These are phyloP conservation scores for Sebastes fasciatus DNA, from an alignment of 2,113 vertebrate species.

Conservation along the genomic window DNA sequence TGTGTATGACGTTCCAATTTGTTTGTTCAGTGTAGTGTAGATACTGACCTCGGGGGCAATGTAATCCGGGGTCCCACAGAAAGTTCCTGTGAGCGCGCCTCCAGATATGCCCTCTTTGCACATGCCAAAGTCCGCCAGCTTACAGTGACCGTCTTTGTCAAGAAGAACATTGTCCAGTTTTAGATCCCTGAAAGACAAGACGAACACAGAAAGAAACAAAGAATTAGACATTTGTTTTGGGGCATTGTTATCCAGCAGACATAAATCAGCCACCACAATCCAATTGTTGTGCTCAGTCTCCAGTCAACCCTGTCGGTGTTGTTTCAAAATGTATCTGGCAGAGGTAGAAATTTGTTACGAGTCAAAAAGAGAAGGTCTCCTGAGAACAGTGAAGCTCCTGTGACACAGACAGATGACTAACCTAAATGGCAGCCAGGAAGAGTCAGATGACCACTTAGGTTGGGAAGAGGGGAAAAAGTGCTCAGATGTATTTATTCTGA, in stretches of 20 bases:
- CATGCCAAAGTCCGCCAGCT: constrained; percentile 99
- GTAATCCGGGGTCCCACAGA: constrained; percentile 98
- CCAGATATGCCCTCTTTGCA: constrained; percentile 96
- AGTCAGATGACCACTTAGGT: neutral
- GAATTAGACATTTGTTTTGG: neutral
- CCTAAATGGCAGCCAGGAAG: constrained; percentile 33
- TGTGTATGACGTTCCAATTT: neutral
- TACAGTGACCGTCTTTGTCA: constrained; percentile 97
- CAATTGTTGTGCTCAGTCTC: constrained; percentile 7
- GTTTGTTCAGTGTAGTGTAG: neutral
- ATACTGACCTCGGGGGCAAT: constrained; percentile 95
- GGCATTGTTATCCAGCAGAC: neutral
- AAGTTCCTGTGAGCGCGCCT: constrained; percentile 91
- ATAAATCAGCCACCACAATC: constrained; percentile 9
- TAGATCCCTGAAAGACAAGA: constrained; percentile 89
- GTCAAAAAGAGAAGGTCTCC: constrained; percentile 18
- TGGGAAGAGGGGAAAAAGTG: neutral
- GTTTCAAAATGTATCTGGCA: constrained; percentile 15
- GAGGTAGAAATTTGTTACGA: constrained; percentile 33
- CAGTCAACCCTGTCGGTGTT: constrained; percentile 6
- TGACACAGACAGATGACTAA: constrained; percentile 16
- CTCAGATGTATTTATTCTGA: constrained; percentile 36
- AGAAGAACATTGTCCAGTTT: constrained; percentile 97
- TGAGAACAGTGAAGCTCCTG: constrained; percentile 35
- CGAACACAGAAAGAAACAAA: constrained; percentile 24